Evolutionary conservation across 2,113 vertebrate species (phyloP), one percentile per base, ranked within the genome.

Genomic region (Tyto alba): DNA sequence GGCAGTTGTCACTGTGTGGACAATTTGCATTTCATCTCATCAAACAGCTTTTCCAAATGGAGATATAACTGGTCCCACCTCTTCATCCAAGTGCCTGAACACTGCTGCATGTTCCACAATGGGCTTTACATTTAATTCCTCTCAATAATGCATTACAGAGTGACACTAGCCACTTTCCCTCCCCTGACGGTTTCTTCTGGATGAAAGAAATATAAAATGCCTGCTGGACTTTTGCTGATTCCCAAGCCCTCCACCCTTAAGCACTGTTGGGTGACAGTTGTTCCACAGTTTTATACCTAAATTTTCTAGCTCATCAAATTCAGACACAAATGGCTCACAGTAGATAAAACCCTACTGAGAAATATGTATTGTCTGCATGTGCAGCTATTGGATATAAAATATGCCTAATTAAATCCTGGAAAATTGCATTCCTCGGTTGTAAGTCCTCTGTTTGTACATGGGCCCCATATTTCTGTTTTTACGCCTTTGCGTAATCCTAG

Each of bases 311-410:
- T 40, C 48, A 43, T 38, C 36, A 45, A 59, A 87, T 87, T 60
- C 69, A 81, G 53, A 62, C 32, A 64, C 1, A 3, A 89, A 87
- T 85, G 57, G 41, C 66, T 90, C 71, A 80, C 30, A 53, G 77
- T 45, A 95, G 80, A 94, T 75, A 92, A 96, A 92, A 73, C 4
- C 27, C 84, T 75, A 68, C 69, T 60, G 80, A 95, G 76, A 93
- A 93, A 89, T 76, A 75, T 2, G 26, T 32, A 30, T 82, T 88
- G 53, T 57, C 38, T 50, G 27, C 55, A 29, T 74, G 34, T 83
- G 41, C 66, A 79, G 67, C 55, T 81, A 64, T 38, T 8, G 48
- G 73, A 85, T 50, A 55, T 48, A 93, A 93, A 91, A 32, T 30
- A 45, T 50, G 67, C 40, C 20, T 60, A 60, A 94, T 68, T 78